phyloP scores from a whole-genome alignment of 1,140 invertebrate genomes.

The Pemphigus obesinymphae region DNA sequence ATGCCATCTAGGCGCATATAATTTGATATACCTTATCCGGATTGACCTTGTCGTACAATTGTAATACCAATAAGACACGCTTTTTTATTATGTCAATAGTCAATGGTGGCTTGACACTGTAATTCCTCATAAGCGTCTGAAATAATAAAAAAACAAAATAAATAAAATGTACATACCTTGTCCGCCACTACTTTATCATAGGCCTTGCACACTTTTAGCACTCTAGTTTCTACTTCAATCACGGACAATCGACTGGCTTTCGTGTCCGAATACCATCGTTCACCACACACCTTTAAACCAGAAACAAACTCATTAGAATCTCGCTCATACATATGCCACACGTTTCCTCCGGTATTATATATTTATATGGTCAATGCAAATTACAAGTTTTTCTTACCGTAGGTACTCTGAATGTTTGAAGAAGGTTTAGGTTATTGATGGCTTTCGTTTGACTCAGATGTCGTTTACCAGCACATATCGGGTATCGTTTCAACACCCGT shows the following conservation, averaged over 20 bases:
- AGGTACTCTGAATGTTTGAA: constrained; percentile 2
- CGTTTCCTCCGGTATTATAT: neutral
- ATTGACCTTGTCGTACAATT: constrained; percentile 94
- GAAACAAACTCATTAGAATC: neutral
- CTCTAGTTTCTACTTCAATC: constrained; percentile 63
- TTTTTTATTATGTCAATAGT: constrained; percentile 75
- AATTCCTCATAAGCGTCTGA: constrained; percentile 65
- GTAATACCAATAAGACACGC: constrained; percentile 86
- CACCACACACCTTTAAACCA: neutral
- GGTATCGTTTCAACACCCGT: neutral
- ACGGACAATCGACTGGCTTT: neutral
- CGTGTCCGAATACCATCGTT: neutral
- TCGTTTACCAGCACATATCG: neutral
- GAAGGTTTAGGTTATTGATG: neutral
- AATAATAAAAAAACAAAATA: constrained; percentile 52
- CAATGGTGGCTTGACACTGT: constrained; percentile 62
- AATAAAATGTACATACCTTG: constrained; percentile 61
- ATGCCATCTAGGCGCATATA: constrained; percentile 10
- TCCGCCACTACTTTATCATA: constrained; percentile 74
- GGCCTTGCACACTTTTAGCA: constrained; percentile 69
- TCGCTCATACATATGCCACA: neutral
- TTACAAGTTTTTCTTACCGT: neutral
- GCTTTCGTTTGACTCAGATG: neutral
- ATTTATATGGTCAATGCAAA: neutral
- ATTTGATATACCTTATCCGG: constrained; percentile 72